A percentile compares a stretch with the other conserved stretches of the same genome.
These are phyloP conservation scores for Eueremaeus valkanovi DNA, from an alignment of 2,888 invertebrate genomes.

Conservation along the genomic window DNA sequence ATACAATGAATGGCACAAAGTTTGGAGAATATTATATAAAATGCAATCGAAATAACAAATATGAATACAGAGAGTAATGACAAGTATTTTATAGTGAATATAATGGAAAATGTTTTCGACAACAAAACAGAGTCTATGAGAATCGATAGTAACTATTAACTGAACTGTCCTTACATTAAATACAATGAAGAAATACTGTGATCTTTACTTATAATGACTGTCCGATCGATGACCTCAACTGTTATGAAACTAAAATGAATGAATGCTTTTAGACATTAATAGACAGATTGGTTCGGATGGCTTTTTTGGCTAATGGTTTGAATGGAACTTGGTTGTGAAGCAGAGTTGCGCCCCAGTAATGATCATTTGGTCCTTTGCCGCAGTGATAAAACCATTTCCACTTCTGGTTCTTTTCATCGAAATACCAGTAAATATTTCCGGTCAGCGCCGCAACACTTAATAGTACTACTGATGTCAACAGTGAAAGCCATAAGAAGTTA, in stretches of 20 bases:
- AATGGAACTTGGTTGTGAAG: not conserved
- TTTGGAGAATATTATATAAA: too few species aligned
- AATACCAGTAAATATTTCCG: conserved; percentile 46
- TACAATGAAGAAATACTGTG: not conserved
- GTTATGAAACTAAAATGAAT: not conserved
- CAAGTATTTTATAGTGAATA: too few species aligned
- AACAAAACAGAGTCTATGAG: too few species aligned
- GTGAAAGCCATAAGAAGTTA: conserved; percentile 37
- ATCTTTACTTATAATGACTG: not conserved
- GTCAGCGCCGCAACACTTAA: conserved; percentile 41
- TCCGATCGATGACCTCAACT: not conserved
- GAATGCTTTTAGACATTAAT: not conserved
- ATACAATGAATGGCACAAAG: not conserved
- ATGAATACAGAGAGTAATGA: too few species aligned
- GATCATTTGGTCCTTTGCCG: conserved; percentile 43
- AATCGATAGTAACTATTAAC: not conserved
- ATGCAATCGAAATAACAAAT: too few species aligned
- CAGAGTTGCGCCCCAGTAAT: conserved; percentile 43
- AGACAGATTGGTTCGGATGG: too few species aligned
- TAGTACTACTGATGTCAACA: conserved; percentile 33
- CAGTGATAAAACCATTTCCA: conserved; percentile 42
- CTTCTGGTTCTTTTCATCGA: conserved; percentile 39
- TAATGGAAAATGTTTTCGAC: too few species aligned
- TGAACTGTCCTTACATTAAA: not conserved
- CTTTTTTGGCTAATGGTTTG: not conserved